Evolutionary conservation across 2,113 vertebrate genomes (phyloP).

Genomic region (Prietella phreatophila): DNA sequence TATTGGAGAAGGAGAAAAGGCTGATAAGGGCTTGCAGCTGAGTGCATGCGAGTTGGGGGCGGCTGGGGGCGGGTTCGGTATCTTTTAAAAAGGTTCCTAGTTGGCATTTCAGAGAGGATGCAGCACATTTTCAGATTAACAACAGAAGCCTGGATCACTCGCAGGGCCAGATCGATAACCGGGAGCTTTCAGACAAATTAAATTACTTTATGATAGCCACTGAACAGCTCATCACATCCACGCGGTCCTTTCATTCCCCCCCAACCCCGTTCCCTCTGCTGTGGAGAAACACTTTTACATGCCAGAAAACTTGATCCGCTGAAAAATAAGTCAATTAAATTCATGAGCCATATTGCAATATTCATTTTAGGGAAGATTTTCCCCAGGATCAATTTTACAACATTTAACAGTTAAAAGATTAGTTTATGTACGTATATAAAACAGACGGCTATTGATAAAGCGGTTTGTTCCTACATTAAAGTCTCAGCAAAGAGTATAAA

Average conservation of each 20-base stretch:
- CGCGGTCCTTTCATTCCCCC: conserved; percentile 40
- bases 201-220: conserved; percentile 64
- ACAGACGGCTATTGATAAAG: neutral
- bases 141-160: conserved; percentile 39
- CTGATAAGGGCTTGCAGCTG: conserved; percentile 50
- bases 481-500: neutral
- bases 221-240: conserved; percentile 64
- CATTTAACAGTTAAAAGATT: neutral
- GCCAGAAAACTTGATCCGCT: neutral
- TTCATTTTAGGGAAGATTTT: neutral
- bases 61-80: neutral
- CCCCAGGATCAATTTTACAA: neutral
- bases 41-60: conserved; percentile 18
- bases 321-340: conserved; percentile 24
- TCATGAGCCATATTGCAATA: neutral
- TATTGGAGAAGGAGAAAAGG: conserved; percentile 46
- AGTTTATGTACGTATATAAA: neutral
- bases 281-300: conserved; percentile 22
- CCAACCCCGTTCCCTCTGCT: conserved; percentile 49
- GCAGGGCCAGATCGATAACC: conserved; percentile 63
- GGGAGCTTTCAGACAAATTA: conserved; percentile 67
- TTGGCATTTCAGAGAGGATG: conserved; percentile 40
- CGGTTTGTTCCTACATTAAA: neutral
- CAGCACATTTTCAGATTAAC: conserved; percentile 56
- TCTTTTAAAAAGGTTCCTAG: conserved; percentile 52